Evolutionary conservation across 2,113 vertebrate genomes (phyloP), one percentile per base, ranked within the genome.

Genomic region (Gracilinanus agilis): DNA sequence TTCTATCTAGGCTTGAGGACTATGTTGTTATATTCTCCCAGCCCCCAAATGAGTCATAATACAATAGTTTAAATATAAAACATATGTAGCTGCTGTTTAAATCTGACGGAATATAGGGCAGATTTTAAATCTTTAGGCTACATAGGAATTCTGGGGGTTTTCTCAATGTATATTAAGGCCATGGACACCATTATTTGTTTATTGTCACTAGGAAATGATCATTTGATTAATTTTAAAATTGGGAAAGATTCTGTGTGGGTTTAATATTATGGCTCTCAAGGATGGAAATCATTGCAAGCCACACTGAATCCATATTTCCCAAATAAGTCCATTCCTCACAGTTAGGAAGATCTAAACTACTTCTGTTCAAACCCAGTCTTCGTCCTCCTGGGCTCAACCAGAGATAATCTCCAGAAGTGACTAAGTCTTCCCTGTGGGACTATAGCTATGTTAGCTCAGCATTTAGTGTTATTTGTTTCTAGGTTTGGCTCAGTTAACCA

Each of bases 251-350:
- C 95, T 96, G 93, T 95, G 96, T 53, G 94, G 95, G 97, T 98
- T 98, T 98, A 97, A 67, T 94, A 98, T 98, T 95, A 97, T 98
- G 93, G 91, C 91, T 97, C 97, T 97, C 98, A 98, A 98, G 93
- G 91, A 96, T 92, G 90, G 54, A 94, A 21, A 55, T 67, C 91
- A 95, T 97, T 67, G 27, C 34, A 67, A 61, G 11, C 24, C 27
- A 29, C 1, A 27, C 58, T 67, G 12, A 75, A n/a, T 75, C 67
- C 16, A 29, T n/a, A 21, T 40, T 21, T 75, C 34, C 67, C 67
- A 75, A n/a, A 21, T 75, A 6, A 75, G 6, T 40, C 27, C 10
- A 67, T 67, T 67, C n/a, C 34, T 83, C 19, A 75, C 1, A 75
- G 34, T 83, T 40, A 23, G n/a, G 19, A 7, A 83, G 5, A 23